Percentiles rank a stretch among this genome's conserved stretches.
Conservation (phyloP, 2,797 vertebrate species). For the Taeniopygia guttata region DNA sequence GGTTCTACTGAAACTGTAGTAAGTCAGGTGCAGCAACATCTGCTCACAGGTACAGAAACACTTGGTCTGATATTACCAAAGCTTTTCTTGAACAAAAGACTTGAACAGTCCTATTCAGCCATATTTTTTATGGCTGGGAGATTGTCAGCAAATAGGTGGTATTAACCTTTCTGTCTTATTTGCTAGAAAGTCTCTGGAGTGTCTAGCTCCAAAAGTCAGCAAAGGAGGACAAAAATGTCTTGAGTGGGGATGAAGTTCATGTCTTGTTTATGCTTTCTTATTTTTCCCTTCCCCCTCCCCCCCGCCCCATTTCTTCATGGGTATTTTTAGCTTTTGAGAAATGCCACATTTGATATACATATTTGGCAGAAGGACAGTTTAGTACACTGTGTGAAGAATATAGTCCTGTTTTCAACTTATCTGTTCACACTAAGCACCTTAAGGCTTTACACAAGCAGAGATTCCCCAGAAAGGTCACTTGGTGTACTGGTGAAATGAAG, state of each 20-base stretch:
- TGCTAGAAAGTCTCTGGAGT: background rate
- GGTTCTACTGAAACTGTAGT: background rate
- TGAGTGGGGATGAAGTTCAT: background rate
- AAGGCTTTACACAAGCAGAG: background rate
- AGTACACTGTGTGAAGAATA: background rate
- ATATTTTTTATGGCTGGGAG: fast-evolving
- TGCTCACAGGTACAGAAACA: background rate
- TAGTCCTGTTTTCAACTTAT: background rate
- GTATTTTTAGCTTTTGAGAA: background rate
- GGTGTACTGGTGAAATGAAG: background rate
- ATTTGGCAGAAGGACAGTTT: background rate
- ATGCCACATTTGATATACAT: background rate
- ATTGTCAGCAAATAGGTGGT: background rate
- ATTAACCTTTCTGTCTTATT: background rate
- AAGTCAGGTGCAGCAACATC: background rate
- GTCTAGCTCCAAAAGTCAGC: background rate
- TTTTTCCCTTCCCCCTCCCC: background rate
- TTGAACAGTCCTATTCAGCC: background rate
- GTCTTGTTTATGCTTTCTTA: background rate
- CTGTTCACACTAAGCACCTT: background rate
- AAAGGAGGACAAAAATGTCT: background rate
- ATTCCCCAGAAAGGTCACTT: background rate
- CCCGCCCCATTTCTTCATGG: fast-evolving
- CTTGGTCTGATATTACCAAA: background rate
- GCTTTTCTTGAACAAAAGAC: background rate